Base-by-base conservation (phyloP, 2,113 vertebrate genomes). In the Meleagris gallopavo region DNA sequence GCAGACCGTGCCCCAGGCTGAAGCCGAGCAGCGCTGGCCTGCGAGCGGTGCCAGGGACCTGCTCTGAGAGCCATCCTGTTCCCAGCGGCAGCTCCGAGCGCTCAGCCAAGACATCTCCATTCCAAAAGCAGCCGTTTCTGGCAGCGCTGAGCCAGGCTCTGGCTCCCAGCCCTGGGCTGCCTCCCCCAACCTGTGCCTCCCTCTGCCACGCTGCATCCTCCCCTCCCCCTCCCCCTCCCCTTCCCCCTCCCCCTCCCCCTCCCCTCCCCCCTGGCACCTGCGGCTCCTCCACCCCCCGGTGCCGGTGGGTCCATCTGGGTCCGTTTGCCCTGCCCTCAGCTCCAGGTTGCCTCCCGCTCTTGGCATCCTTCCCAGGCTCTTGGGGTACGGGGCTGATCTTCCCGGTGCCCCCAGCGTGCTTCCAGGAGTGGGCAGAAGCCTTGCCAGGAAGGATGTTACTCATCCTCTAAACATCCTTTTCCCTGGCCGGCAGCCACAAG, bases 371-470 rank as follows among this genome's bases (percentile, higher is more conserved):
- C 55, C 75, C 4, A 13, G 2, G 54, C 64, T 30, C 41, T 0
- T 30, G 69, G 84, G 76, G 73, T 57, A 40, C 58, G 86, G 87
- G 79, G 86, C 75, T 41, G 93, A 92, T 74, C 86, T 78, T n/a
- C 87, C 70, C 41, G 2, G 77, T 60, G 89, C 92, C 93, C 89
- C 65, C 89, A 66, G 72, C 88, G 4, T 11, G 41, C 72, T 80
- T 90, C 91, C 89, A 95, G 88, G 69, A 91, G 79, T 76, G 30
- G 97, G 95, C 95, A 94, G 95, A 50, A 50, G 74, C 88, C 15
- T 46, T 91, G 96, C 95, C 94, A 89, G 93, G 90, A 91, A 97
- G 97, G 97, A 97, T 97, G 95, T 97, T 97, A 96, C 94, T 97
- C 96, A 97, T 93, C 82, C 81, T 90, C n/a, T 2, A 96, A 96